These are phyloP conservation scores for Bradypodion ventrale DNA, from an alignment of 2,797 vertebrate species.

Conservation along the genomic window DNA sequence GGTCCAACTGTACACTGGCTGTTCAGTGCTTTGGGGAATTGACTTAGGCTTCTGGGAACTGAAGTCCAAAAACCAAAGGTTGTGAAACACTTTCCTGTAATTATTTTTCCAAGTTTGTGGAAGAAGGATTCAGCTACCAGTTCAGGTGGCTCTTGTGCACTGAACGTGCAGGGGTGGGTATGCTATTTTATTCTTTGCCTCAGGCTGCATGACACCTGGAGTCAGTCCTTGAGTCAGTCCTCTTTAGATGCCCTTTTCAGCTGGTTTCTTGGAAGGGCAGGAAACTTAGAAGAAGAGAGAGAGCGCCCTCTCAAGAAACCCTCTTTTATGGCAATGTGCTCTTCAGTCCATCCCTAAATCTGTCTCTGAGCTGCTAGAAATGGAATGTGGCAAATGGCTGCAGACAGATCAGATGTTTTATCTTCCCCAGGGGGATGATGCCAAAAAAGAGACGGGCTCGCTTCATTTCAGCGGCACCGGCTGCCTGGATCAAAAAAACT, in stretches of 20 bases:
- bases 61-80: no score
- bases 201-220: neutral
- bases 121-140: no score
- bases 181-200: neutral
- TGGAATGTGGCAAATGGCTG: neutral
- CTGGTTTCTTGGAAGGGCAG: no score
- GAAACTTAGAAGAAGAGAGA: no score
- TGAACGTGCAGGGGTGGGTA: no score
- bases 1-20: no score
- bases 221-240: neutral
- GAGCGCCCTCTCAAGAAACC: neutral
- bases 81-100: no score
- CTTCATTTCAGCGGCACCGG: neutral
- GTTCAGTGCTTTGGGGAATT: no score
- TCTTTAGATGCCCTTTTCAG: neutral
- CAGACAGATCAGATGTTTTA: neutral
- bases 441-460: neutral
- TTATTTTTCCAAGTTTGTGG: no score
- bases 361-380: slow-evolving; percentile 8
- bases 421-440: neutral
- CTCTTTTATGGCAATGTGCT: neutral
- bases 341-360: neutral
- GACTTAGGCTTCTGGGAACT: no score
- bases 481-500: neutral
- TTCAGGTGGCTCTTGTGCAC: no score